A percentile compares a stretch with the other conserved stretches of the same genome.
Evolutionary conservation across 2,113 vertebrate genomes (phyloP).

Genomic region (Crotalus viridis): DNA sequence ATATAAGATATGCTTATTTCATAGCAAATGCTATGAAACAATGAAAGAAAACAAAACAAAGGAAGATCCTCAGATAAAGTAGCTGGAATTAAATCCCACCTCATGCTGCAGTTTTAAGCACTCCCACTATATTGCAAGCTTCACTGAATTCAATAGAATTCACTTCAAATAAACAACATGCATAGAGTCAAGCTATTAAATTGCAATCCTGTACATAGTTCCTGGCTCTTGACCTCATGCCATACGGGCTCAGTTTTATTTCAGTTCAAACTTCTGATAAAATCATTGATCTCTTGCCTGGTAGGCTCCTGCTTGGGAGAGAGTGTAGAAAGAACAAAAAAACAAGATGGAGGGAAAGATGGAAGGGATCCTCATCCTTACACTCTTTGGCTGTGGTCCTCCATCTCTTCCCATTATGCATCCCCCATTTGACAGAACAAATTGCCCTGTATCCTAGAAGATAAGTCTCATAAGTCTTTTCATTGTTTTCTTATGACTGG

Average conservation of each 20-base stretch:
- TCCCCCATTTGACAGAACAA: not conserved
- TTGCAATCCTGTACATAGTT: not conserved
- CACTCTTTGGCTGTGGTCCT: not conserved
- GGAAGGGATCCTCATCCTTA: not conserved
- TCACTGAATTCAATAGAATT: not conserved
- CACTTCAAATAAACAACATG: not conserved
- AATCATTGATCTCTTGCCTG: not conserved
- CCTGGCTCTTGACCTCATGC: not conserved
- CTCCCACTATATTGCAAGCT: not conserved
- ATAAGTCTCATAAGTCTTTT: not conserved
- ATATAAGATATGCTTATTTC: too few species aligned
- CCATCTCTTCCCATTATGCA: not conserved
- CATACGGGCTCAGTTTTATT: not conserved
- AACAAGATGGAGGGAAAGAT: not conserved
- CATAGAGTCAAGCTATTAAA: not conserved
- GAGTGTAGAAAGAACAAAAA: not conserved
- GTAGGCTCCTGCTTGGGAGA: not conserved
- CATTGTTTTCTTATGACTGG: not conserved
- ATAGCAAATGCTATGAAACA: not conserved
- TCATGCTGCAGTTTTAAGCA: not conserved
- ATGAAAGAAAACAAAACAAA: not conserved
- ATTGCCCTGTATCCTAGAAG: not conserved
- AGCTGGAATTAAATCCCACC: not conserved
- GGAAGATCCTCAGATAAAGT: not conserved
- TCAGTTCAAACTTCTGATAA: not conserved